Evolutionary conservation across 2,888 invertebrate species (phyloP).

Genomic region (Ypsolopha scabrella): DNA sequence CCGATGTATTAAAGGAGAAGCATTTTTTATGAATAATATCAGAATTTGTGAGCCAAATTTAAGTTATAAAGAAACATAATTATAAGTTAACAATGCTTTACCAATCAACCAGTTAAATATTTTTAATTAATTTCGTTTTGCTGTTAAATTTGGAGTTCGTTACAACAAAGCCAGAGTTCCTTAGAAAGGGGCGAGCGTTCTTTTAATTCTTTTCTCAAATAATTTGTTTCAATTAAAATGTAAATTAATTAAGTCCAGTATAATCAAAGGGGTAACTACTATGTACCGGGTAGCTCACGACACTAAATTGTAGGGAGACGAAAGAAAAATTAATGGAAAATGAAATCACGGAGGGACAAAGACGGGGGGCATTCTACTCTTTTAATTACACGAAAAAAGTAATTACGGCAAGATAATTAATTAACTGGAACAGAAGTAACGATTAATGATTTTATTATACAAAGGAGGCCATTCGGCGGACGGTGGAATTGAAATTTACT

Average conservation of each 20-base stretch:
- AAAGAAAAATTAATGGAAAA: constrained; percentile 71
- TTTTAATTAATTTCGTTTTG: too few species aligned
- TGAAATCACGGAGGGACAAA: constrained; percentile 68
- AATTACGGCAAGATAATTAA: constrained; percentile 70
- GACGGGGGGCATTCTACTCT: constrained; percentile 68
- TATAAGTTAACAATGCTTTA: too few species aligned
- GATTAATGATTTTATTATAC: constrained; percentile 72
- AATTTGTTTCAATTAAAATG: constrained; percentile 67
- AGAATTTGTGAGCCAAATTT: too few species aligned
- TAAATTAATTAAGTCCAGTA: constrained; percentile 65
- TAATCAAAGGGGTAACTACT: constrained; percentile 66
- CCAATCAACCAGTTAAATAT: too few species aligned
- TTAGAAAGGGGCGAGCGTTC: background rate
- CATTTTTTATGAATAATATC: too few species aligned
- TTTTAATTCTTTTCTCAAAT: constrained; percentile 35
- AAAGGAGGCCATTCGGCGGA: constrained; percentile 53
- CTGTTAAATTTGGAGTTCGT: too few species aligned
- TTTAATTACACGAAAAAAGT: constrained; percentile 72
- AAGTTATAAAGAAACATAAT: too few species aligned
- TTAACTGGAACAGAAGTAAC: constrained; percentile 71
- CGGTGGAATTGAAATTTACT: constrained; percentile 58
- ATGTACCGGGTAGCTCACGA: constrained; percentile 53
- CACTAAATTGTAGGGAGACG: constrained; percentile 73
- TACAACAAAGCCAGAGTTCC: background rate
- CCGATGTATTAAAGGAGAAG: too few species aligned